Percentiles rank a stretch among this genome's conserved stretches.
These are phyloP conservation scores for Anthopleura sola DNA, from an alignment of 64 coral and sea anemone genomes.

Conservation along the genomic window DNA sequence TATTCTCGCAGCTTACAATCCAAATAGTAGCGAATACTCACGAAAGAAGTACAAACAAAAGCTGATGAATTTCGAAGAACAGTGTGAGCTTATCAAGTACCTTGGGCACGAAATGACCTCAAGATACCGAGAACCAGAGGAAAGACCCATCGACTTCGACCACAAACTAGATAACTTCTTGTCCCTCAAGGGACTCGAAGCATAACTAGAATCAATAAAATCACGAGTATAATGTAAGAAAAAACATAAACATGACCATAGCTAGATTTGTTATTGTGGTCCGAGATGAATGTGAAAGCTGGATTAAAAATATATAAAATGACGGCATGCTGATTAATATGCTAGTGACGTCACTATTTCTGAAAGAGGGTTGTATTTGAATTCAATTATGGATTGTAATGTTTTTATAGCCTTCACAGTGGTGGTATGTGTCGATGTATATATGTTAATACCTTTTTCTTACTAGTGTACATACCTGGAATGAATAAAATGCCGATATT, in stretches of 20 bases:
- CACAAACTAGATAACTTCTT: constrained; percentile 81
- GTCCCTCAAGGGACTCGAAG: constrained; percentile 78
- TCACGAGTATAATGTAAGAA: no score
- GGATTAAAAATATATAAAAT: background rate
- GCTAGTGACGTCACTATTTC: background rate
- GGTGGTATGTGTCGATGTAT: background rate
- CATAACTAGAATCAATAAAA: background rate
- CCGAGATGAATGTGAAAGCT: background rate
- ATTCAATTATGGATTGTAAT: no score
- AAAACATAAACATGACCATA: background rate
- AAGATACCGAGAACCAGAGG: constrained; percentile 69
- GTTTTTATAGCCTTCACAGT: no score
- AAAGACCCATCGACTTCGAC: constrained; percentile 91
- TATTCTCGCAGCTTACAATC: constrained; percentile 67
- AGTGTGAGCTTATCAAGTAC: constrained; percentile 91
- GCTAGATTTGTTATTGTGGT: background rate
- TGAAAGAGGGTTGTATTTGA: no score
- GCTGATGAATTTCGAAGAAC: constrained; percentile 83
- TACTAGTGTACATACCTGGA: background rate
- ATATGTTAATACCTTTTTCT: background rate
- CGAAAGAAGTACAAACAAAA: constrained; percentile 98
- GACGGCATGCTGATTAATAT: background rate
- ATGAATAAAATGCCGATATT: background rate
- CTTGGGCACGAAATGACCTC: constrained; percentile 87
- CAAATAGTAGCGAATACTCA: constrained; percentile 80